phyloP scores from a whole-genome alignment of 1,140 invertebrate species.

The Orchesella cincta region DNA sequence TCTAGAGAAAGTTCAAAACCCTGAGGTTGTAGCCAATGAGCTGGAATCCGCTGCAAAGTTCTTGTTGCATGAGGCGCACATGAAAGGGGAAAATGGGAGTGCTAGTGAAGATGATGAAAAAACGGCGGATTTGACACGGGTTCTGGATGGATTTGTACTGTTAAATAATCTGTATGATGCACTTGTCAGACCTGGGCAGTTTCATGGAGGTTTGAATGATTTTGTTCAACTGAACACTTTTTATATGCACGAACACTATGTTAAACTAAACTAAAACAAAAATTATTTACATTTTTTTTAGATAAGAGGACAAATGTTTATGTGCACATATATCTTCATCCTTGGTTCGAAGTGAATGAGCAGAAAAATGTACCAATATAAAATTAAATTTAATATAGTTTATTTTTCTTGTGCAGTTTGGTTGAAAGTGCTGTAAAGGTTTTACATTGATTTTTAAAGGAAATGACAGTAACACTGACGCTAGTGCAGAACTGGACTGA shows the following conservation, averaged over 20 bases:
- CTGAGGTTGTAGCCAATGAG: not conserved
- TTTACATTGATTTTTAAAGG: too few species aligned
- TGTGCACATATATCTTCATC: not conserved
- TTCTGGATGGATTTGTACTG: constrained; percentile 12
- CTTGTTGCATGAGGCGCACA: not conserved
- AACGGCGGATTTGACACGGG: not conserved
- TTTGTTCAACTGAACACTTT: too few species aligned
- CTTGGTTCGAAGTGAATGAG: not conserved
- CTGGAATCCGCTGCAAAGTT: constrained; percentile 9
- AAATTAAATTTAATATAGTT: not conserved
- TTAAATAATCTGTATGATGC: constrained; percentile 6
- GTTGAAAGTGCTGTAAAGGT: too few species aligned
- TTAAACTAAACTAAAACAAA: too few species aligned
- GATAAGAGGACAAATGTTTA: not conserved
- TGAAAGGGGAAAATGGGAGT: not conserved
- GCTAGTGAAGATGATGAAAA: not conserved
- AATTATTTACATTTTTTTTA: too few species aligned
- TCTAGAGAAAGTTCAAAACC: not conserved
- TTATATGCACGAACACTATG: too few species aligned
- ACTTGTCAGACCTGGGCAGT: not conserved
- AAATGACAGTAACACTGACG: not conserved
- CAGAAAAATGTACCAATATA: not conserved
- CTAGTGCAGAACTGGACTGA: constrained; percentile 8
- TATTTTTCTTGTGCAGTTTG: too few species aligned
- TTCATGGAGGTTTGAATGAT: not conserved